phyloP scores from a whole-genome alignment of 2,888 invertebrate species.

The Agriopis aurantiaria region DNA sequence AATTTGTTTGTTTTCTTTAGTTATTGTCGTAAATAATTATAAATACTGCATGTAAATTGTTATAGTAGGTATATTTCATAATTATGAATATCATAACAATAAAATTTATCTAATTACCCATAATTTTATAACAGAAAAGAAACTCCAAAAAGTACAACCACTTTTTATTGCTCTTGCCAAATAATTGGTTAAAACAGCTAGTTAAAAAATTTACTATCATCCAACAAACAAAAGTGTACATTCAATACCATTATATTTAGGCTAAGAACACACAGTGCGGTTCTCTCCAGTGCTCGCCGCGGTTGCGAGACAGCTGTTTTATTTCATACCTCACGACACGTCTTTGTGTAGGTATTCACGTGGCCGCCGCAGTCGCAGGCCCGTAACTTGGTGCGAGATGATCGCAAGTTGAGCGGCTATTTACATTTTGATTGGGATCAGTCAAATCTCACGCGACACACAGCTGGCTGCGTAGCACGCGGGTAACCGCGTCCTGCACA shows the following conservation, averaged over 20 bases:
- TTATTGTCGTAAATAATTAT: slow-evolving; percentile 11
- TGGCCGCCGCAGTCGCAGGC: too few species aligned
- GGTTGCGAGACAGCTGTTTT: too few species aligned
- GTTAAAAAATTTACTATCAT: slow-evolving; percentile 3
- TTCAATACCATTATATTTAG: slow-evolving; percentile 1
- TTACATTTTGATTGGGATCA: too few species aligned
- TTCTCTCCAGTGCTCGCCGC: too few species aligned
- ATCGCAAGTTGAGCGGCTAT: too few species aligned
- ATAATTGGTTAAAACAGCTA: slow-evolving; percentile 17
- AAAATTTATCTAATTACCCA: slow-evolving; percentile 6
- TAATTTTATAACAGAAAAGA: slow-evolving; percentile 20
- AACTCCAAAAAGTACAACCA: slow-evolving; percentile 27
- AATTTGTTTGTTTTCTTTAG: not conserved
- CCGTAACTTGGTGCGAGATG: too few species aligned
- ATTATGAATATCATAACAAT: slow-evolving; percentile 20
- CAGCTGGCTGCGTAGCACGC: too few species aligned
- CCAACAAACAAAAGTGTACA: slow-evolving; percentile 2
- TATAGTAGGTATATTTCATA: slow-evolving; percentile 11
- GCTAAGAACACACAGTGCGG: not conserved
- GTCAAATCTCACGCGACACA: too few species aligned
- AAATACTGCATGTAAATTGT: slow-evolving; percentile 18
- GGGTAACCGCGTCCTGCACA: too few species aligned
- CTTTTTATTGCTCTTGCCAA: slow-evolving; percentile 33
- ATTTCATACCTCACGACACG: too few species aligned
- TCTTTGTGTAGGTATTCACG: too few species aligned